phyloP scores from a whole-genome alignment of 1,140 invertebrate genomes.

The Drosophila subpulchrella region DNA sequence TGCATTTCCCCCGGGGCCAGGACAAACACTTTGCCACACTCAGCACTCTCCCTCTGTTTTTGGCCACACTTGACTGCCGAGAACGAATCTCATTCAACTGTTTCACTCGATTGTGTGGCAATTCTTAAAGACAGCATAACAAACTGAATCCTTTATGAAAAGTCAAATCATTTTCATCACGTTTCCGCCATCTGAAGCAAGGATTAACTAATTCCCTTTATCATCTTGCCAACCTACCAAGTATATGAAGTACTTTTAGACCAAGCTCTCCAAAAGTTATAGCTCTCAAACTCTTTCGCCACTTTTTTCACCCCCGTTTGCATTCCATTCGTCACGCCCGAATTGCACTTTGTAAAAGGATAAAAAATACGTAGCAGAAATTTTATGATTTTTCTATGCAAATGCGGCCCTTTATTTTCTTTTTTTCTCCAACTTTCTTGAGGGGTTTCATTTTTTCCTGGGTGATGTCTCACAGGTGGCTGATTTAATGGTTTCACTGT shows the following conservation, averaged over 20 bases:
- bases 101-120: slow-evolving; percentile 8
- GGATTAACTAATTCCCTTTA: slow-evolving; percentile 60
- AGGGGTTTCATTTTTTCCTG: slow-evolving; percentile 26
- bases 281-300: slow-evolving; percentile 35
- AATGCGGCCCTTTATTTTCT: slow-evolving; percentile 42
- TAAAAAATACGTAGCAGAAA: slow-evolving; percentile 17
- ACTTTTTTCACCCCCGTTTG: slow-evolving; percentile 9
- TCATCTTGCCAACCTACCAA: slow-evolving; percentile 5
- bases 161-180: slow-evolving; percentile 39
- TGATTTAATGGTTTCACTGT: slow-evolving; percentile 59
- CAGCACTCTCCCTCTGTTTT: slow-evolving; percentile 39
- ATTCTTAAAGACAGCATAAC: background rate
- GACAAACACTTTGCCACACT: slow-evolving; percentile 56
- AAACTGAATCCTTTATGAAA: background rate
- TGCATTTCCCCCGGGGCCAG: slow-evolving; percentile 57
- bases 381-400: slow-evolving; percentile 77
- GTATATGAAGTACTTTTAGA: slow-evolving; percentile 2
- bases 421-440: slow-evolving; percentile 6
- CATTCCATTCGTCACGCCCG: slow-evolving; percentile 55
- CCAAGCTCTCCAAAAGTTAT: slow-evolving; percentile 5
- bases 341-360: slow-evolving; percentile 51
- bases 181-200: slow-evolving; percentile 33
- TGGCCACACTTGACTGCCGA: background rate
- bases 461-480: slow-evolving; percentile 50
- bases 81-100: background rate